Base-by-base conservation (phyloP, 2,113 vertebrate species). In the Hippopotamus amphibius region DNA sequence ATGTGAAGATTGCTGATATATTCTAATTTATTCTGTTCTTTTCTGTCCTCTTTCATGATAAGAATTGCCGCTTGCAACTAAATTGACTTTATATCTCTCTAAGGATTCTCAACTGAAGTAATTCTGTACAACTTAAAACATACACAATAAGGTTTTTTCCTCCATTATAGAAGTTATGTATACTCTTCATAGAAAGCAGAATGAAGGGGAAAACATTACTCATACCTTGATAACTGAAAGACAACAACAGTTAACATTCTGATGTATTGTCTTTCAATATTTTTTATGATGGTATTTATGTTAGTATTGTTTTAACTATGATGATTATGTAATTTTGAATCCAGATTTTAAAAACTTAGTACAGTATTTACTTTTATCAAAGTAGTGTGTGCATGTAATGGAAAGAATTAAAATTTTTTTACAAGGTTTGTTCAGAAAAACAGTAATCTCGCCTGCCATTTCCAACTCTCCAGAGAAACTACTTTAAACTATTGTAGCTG, bases 71-170 rank as follows among this genome's bases (percentile, higher is more conserved):
- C 37, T 77, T 88, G 63, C 24, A 79, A 41, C 33, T 93, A 74
- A 69, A 69, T 21, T 90, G 57, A 91, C 66, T 95, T 90, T 5
- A 37, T 93, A 12, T 88, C 26, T 90, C 19, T 88, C 11, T 66
- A 63, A 86, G 24, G 5, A 6, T 46, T 95, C 22, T 55, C 72
- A 90, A 74, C 6, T 80, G 30, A 86, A 69, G 30, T 72, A 71
- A 82, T 88, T 88, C 28, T 93, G 33, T 83, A 90, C 10, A 94
- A 59, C 37, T 94, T 96, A 72, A 90, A 92, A 30, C 30, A 48
- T 79, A 79, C 3, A 19, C 6, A 88, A 8, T 65, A 65, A 80
- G 41, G 24, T 88, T 88, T 79, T 66, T 59, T 24, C 21, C 4
- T 86, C 7, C 26, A 65, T 89, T 89, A 37, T 53, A 71, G 6